These are phyloP conservation scores for Galaxias olidus DNA, from an alignment of 2,797 vertebrate species.

Conservation along the genomic window DNA sequence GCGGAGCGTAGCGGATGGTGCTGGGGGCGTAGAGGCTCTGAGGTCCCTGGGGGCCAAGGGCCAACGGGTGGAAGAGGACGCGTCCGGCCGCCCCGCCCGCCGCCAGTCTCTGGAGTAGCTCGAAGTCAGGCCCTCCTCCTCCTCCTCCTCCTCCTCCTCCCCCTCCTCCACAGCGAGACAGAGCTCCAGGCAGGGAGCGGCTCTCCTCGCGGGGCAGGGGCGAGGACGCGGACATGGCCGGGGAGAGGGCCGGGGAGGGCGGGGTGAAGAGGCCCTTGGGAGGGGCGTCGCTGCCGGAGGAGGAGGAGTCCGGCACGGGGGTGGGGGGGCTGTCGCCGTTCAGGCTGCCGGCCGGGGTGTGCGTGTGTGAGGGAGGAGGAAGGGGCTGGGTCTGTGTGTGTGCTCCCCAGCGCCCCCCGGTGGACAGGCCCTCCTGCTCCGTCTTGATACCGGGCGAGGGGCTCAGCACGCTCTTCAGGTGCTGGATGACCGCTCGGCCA, in stretches of 20 bases:
- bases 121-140: slow-evolving; percentile 69
- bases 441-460: slow-evolving; percentile 76
- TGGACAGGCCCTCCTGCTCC: slow-evolving; percentile 69
- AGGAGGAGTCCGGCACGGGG: slow-evolving; percentile 75
- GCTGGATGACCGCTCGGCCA: slow-evolving; percentile 81
- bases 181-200: slow-evolving; percentile 45
- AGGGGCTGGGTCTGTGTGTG: slow-evolving; percentile 55
- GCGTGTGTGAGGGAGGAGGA: slow-evolving; percentile 59
- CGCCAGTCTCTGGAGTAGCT: slow-evolving; percentile 80
- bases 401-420: slow-evolving; percentile 66
- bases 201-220: slow-evolving; percentile 76
- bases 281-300: slow-evolving; percentile 70
- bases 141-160: slow-evolving; percentile 48
- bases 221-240: slow-evolving; percentile 76
- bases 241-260: slow-evolving; percentile 74
- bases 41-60: slow-evolving; percentile 77
- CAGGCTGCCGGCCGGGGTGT: slow-evolving; percentile 70
- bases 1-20: slow-evolving; percentile 88
- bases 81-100: slow-evolving; percentile 76
- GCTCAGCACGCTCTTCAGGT: slow-evolving; percentile 73
- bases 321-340: slow-evolving; percentile 75
- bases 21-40: slow-evolving; percentile 86
- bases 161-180: too few species aligned
- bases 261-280: slow-evolving; percentile 74
- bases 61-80: slow-evolving; percentile 82